Evolutionary conservation across 2,888 invertebrate species (phyloP), one percentile per base, ranked within the genome.

Genomic region (Baronia brevicornis): DNA sequence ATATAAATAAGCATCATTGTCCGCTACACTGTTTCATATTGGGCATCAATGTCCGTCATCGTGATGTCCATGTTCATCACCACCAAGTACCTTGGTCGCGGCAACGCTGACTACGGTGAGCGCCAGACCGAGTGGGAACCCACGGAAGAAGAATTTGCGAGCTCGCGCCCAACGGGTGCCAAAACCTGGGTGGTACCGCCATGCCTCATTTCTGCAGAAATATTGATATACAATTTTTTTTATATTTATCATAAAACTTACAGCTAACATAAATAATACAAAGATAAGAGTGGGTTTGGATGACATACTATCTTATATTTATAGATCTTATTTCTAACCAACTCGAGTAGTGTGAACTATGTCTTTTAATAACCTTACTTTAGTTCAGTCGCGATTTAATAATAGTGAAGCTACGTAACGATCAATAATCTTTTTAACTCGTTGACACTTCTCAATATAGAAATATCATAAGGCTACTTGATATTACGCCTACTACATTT

Each of bases 151-250:
- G 5, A 86, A 59, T 1, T 52, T 54, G 7, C 60, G 54, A 0
- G 84, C 51, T 4, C 89, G 84, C 2, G 44, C 36, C 20, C 50
- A 48, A 9, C 68, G 71, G 0, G 87, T 89, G 7, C 89, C 89
- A 46, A 87, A 90, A 27, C 87, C 88, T 2, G 75, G 75, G 51
- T 91, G 73, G 57, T 88, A 94, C 12, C 92, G 85, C 95, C 95
- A 95, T 0, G 91, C 93, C 72, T 95, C 91, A 67, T 95, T 96
- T 58, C 91, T 91, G 54, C 5, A 26, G 21, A 5, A 30, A 6
- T 3, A 10, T 3, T 11, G 1, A 3, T n/a, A n/a, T n/a, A 19
- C n/a, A 18, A 5, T 3, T 19, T 4, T n/a, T n/a, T 11, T 19
- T 7, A 17, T 6, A 11, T 17, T 9, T 3, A 6, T 6, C 3